A percentile compares a stretch with the other conserved stretches of the same genome.
These are phyloP conservation scores for Albula goreensis DNA, from an alignment of 2,113 vertebrate species.

Conservation along the genomic window DNA sequence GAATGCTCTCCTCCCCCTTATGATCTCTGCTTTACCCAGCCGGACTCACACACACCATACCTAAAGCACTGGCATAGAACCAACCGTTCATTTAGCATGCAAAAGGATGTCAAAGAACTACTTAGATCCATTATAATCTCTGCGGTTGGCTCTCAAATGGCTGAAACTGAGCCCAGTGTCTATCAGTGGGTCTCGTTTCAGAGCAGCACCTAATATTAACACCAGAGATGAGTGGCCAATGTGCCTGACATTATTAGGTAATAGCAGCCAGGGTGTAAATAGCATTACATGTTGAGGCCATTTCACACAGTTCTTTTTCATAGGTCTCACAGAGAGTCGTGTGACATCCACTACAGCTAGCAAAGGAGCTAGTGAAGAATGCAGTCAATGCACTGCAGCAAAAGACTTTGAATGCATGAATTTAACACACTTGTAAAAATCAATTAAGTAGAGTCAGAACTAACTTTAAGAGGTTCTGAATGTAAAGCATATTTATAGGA, in stretches of 20 bases:
- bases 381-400: not conserved
- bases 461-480: not conserved
- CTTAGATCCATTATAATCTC: not conserved
- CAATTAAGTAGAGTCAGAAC: not conserved
- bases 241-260: constrained; percentile 19
- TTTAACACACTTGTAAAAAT: not conserved
- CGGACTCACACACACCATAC: not conserved
- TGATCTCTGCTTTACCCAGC: not conserved
- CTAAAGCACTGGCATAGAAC: not conserved
- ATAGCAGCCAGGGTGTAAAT: constrained; percentile 28
- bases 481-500: not conserved
- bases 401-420: not conserved
- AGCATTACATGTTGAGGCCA: constrained; percentile 9
- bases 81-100: not conserved
- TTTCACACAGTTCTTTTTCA: not conserved
- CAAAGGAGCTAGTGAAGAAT: not conserved
- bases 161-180: not conserved
- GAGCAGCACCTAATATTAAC: not conserved
- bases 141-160: not conserved
- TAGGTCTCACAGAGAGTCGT: constrained; percentile 24
- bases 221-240: too few species aligned
- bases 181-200: not conserved
- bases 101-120: not conserved
- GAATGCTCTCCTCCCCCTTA: not conserved
- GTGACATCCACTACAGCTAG: not conserved